Evolutionary conservation across 1,140 invertebrate genomes (phyloP).

Genomic region (Meloidogyne exigua): DNA sequence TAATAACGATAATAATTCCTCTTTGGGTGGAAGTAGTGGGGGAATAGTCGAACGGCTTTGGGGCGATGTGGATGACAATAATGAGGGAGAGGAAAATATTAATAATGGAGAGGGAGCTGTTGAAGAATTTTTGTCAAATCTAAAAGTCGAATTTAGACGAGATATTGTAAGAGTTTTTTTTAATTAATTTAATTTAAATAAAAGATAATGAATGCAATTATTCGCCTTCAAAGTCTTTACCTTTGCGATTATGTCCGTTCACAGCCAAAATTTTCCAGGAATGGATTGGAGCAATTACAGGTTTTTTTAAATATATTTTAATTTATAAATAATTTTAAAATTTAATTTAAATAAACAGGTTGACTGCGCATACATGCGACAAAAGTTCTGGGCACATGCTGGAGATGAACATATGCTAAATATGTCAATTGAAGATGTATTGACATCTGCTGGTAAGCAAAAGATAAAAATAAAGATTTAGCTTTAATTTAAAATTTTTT

Average conservation of each 20-base stretch:
- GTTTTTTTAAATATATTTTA: background rate
- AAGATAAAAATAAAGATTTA: no score
- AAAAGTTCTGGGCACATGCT: slow-evolving; percentile 24
- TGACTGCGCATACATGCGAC: slow-evolving; percentile 29
- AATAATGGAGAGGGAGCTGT: background rate
- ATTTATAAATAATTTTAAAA: background rate
- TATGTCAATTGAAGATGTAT: slow-evolving; percentile 30
- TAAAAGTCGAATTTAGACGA: slow-evolving; percentile 19
- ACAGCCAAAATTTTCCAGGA: slow-evolving; percentile 19
- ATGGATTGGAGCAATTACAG: slow-evolving; percentile 22
- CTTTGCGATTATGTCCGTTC: slow-evolving; percentile 18
- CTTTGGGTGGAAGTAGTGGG: slow-evolving; percentile 17
- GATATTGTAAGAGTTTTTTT: slow-evolving; percentile 15
- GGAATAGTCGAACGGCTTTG: slow-evolving; percentile 23
- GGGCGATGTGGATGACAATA: slow-evolving; percentile 12
- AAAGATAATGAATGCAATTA: slow-evolving; percentile 19
- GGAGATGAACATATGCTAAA: slow-evolving; percentile 35
- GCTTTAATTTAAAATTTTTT: no score
- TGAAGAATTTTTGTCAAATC: background rate
- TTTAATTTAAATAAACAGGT: slow-evolving; percentile 1
- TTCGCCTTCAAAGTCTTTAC: background rate
- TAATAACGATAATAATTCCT: background rate
- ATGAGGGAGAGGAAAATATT: background rate
- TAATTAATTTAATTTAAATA: background rate
- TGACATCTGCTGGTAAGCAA: slow-evolving; percentile 25